Evolutionary conservation across 1,140 invertebrate species (phyloP).

Genomic region (Habropoda laboriosa): DNA sequence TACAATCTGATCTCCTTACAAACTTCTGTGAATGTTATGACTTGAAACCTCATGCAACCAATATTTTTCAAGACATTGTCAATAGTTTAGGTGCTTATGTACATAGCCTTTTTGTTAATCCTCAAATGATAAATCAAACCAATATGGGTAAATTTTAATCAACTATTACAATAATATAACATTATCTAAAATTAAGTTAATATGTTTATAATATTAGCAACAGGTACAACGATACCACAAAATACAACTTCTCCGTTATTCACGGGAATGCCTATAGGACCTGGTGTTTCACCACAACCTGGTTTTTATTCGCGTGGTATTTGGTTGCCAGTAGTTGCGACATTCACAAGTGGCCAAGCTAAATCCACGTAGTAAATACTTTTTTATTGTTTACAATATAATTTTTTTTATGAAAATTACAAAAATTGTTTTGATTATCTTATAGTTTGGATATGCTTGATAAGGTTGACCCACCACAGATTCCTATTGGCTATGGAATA

Average conservation of each 20-base stretch:
- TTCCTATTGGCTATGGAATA: slow-evolving; percentile 97
- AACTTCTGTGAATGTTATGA: slow-evolving; percentile 98
- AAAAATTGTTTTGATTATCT: slow-evolving; percentile 23
- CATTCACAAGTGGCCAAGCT: slow-evolving; percentile 91
- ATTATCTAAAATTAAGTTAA: slow-evolving; percentile 30
- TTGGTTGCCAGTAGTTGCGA: slow-evolving; percentile 93
- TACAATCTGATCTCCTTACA: slow-evolving; percentile 93
- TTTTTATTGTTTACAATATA: background rate
- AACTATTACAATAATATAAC: slow-evolving; percentile 37
- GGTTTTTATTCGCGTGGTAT: slow-evolving; percentile 96
- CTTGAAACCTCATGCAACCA: slow-evolving; percentile 95
- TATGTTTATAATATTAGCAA: slow-evolving; percentile 29
- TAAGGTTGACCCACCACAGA: slow-evolving; percentile 94
- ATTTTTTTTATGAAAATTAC: background rate
- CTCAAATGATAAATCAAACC: slow-evolving; percentile 81
- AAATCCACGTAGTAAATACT: slow-evolving; percentile 92
- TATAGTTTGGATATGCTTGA: slow-evolving; percentile 96
- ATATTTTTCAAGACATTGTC: slow-evolving; percentile 97
- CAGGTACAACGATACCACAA: slow-evolving; percentile 80
- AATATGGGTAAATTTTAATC: slow-evolving; percentile 73
- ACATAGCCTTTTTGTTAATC: slow-evolving; percentile 94
- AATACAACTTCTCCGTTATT: slow-evolving; percentile 87
- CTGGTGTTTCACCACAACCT: slow-evolving; percentile 92
- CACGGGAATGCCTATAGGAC: slow-evolving; percentile 87
- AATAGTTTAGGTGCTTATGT: slow-evolving; percentile 97